phyloP scores from a whole-genome alignment of 2,888 invertebrate genomes.

The Andrena dorsata region DNA sequence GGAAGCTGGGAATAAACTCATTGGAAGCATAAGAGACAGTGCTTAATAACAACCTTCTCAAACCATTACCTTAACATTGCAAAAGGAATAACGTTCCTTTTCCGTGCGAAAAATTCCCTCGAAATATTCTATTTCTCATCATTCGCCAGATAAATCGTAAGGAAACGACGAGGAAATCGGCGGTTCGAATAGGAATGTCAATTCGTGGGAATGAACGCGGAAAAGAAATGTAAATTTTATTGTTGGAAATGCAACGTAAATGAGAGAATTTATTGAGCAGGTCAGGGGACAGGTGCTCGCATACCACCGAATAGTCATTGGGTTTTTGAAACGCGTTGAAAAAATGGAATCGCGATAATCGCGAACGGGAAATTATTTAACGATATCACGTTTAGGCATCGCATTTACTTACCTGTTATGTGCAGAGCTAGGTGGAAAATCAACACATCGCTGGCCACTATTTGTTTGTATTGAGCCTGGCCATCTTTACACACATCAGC shows the following conservation, averaged over 20 bases:
- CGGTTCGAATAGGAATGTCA: not conserved
- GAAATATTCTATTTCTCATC: not conserved
- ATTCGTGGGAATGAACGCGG: slow-evolving; percentile 1
- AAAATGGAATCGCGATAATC: not conserved
- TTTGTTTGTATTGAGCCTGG: slow-evolving; percentile 78
- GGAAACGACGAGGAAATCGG: not conserved
- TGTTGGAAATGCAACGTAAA: slow-evolving; percentile 33
- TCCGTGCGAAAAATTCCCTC: not conserved
- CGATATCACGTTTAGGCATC: not conserved
- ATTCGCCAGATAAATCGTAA: not conserved
- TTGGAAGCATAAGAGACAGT: not conserved
- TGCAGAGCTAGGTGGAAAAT: slow-evolving; percentile 53
- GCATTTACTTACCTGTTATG: slow-evolving; percentile 48
- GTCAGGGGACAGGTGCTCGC: slow-evolving; percentile 72
- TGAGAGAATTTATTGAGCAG: slow-evolving; percentile 75
- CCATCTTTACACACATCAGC: slow-evolving; percentile 79
- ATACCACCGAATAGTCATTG: slow-evolving; percentile 6
- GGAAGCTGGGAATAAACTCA: not conserved
- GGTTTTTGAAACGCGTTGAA: not conserved
- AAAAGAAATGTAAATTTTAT: slow-evolving; percentile 11
- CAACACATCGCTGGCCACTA: slow-evolving; percentile 70
- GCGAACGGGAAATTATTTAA: not conserved
- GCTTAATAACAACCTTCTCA: not conserved
- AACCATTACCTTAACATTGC: not conserved
- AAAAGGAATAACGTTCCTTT: not conserved